Percentiles rank a stretch among this genome's conserved stretches.
phyloP scores from a whole-genome alignment of 2,888 invertebrate species.

The Pseudococcus viburni region DNA sequence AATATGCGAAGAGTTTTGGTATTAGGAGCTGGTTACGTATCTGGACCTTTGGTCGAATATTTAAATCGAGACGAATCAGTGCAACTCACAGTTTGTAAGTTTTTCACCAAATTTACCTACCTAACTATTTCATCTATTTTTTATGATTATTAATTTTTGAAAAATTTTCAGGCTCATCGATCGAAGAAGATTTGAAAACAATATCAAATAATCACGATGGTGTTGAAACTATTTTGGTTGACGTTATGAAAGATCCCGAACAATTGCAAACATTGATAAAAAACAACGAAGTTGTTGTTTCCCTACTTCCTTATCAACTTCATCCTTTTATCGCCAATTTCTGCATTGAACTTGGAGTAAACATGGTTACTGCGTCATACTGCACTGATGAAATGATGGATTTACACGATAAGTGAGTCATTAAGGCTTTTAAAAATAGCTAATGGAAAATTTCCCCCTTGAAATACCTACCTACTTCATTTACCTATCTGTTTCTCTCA shows the following conservation, averaged over 20 bases:
- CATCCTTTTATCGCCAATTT: conserved; percentile 89
- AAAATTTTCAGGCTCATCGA: conserved; percentile 77
- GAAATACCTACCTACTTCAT: not conserved
- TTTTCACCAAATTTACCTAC: not conserved
- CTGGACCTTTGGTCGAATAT: conserved; percentile 95
- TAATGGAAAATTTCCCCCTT: not conserved
- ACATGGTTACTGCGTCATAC: conserved; percentile 98
- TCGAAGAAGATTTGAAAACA: conserved; percentile 80
- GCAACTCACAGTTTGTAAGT: conserved; percentile 84
- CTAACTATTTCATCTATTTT: not conserved
- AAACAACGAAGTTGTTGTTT: conserved; percentile 84
- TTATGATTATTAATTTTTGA: not conserved
- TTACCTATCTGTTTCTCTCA: not conserved
- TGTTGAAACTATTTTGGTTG: conserved; percentile 85
- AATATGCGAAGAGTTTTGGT: conserved; percentile 84
- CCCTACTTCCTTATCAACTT: conserved; percentile 90
- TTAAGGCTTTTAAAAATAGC: not conserved
- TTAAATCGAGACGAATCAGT: conserved; percentile 86
- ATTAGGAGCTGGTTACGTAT: conserved; percentile 95
- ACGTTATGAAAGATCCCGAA: conserved; percentile 81
- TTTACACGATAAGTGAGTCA: conserved; percentile 81
- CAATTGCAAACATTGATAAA: conserved; percentile 81
- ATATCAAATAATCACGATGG: conserved; percentile 84
- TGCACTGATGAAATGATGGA: conserved; percentile 86
- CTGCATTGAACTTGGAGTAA: conserved; percentile 88